These are phyloP conservation scores for Axea sp. DNA, from an alignment of 2,888 invertebrate species.

Conservation along the genomic window DNA sequence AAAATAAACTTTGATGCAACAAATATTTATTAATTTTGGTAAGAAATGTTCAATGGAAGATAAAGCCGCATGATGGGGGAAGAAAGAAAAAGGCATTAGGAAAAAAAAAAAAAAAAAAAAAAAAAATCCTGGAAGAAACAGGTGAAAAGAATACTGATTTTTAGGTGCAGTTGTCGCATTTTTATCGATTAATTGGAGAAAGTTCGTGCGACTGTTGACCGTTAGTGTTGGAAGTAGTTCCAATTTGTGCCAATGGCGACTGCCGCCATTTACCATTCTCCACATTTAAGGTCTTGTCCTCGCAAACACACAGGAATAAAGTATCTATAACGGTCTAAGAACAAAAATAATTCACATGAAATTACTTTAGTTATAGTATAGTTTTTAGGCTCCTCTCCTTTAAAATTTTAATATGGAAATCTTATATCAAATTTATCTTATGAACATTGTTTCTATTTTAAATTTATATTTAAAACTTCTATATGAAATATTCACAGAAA, in stretches of 20 bases:
- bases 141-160: conserved; percentile 41
- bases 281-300: conserved; percentile 92
- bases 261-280: conserved; percentile 82
- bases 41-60: not conserved
- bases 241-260: conserved; percentile 74
- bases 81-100: not conserved
- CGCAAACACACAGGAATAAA: conserved; percentile 95
- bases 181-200: conserved; percentile 78
- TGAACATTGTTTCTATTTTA: too few species aligned
- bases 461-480: too few species aligned
- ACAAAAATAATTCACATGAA: conserved; percentile 7
- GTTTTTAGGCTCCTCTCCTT: too few species aligned
- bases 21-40: too few species aligned
- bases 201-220: conserved; percentile 79
- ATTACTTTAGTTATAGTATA: too few species aligned
- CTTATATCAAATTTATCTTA: too few species aligned
- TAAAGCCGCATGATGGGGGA: not conserved
- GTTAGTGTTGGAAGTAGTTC: conserved; percentile 66
- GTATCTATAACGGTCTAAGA: conserved; percentile 95
- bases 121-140: conserved; percentile 16
- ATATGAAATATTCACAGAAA: too few species aligned
- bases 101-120: not conserved
- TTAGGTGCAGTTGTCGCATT: not conserved
- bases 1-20: too few species aligned
- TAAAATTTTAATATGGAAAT: too few species aligned